Conservation (phyloP, 2,888 invertebrate species). For the Allacma fusca region DNA sequence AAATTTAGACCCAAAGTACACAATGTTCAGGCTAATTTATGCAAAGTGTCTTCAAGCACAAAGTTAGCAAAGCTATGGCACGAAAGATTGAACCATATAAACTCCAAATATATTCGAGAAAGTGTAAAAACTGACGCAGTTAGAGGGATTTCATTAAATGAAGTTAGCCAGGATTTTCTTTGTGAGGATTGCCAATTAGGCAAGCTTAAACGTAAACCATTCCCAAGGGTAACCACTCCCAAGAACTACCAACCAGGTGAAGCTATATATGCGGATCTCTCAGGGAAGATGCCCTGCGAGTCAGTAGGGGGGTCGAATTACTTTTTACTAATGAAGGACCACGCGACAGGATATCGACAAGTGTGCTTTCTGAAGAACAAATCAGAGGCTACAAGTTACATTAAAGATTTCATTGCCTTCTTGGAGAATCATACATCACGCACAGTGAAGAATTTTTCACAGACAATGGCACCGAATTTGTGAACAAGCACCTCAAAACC, state of each 20-base stretch:
- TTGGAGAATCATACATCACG: constrained; percentile 46
- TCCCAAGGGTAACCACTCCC: not conserved
- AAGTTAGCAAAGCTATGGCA: constrained; percentile 32
- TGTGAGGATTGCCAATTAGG: constrained; percentile 34
- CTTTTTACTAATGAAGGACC: constrained; percentile 37
- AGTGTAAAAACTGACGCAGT: constrained; percentile 38
- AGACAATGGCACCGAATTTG: constrained; percentile 49
- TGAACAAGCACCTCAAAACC: constrained; percentile 52
- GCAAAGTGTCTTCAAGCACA: too few species aligned
- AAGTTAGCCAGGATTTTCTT: not conserved
- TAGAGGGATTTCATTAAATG: constrained; percentile 33
- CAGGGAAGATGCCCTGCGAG: constrained; percentile 26
- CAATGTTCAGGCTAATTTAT: too few species aligned
- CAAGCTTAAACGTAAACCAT: constrained; percentile 33
- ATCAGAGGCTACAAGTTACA: not conserved
- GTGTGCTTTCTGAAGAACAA: constrained; percentile 38
- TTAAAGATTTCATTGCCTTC: constrained; percentile 31
- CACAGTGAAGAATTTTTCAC: constrained; percentile 37
- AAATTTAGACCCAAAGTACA: constrained; percentile 22
- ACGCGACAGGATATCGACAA: constrained; percentile 29
- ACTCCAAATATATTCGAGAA: constrained; percentile 39
- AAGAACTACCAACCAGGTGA: constrained; percentile 12
- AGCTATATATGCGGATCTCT: constrained; percentile 27
- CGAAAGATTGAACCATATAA: constrained; percentile 41
- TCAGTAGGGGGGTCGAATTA: constrained; percentile 28